phyloP scores from a whole-genome alignment of 2,888 invertebrate genomes.

The Dioctria linearis region DNA sequence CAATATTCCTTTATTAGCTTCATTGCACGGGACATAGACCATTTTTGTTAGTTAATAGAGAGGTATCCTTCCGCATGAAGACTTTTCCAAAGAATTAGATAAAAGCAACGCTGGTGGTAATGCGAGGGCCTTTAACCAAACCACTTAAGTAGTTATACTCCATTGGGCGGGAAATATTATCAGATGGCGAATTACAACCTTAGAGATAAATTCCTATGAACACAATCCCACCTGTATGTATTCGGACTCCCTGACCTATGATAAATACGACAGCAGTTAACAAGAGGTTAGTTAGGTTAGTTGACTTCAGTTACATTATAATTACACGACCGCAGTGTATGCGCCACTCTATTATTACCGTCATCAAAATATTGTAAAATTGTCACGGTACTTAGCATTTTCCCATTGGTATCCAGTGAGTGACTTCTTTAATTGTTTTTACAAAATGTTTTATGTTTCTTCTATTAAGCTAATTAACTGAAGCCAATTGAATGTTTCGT shows the following conservation, averaged over 20 bases:
- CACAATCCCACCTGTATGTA: neutral
- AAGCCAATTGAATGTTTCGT: too few species aligned
- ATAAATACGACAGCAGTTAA: slow-evolving; percentile 14
- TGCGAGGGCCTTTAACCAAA: neutral
- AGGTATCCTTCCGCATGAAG: neutral
- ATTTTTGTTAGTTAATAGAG: neutral
- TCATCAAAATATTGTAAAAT: slow-evolving; percentile 25
- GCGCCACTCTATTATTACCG: slow-evolving; percentile 35
- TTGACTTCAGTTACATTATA: slow-evolving; percentile 36
- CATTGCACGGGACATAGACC: neutral
- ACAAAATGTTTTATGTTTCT: slow-evolving; percentile 29
- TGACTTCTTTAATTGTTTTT: slow-evolving; percentile 41
- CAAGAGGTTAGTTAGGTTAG: slow-evolving; percentile 32
- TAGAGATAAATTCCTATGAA: neutral
- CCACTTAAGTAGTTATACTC: neutral
- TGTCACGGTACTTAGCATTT: slow-evolving; percentile 29
- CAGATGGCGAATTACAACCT: neutral
- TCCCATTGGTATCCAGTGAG: slow-evolving; percentile 7
- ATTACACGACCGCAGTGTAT: slow-evolving; percentile 9
- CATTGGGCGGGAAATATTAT: neutral
- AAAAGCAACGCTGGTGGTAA: neutral
- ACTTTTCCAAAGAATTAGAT: too few species aligned
- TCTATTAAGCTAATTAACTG: neutral
- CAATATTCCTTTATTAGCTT: neutral
- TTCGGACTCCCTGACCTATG: neutral